Evolutionary conservation across 2,888 invertebrate genomes (phyloP).

Genomic region (Folsomia manolachei): DNA sequence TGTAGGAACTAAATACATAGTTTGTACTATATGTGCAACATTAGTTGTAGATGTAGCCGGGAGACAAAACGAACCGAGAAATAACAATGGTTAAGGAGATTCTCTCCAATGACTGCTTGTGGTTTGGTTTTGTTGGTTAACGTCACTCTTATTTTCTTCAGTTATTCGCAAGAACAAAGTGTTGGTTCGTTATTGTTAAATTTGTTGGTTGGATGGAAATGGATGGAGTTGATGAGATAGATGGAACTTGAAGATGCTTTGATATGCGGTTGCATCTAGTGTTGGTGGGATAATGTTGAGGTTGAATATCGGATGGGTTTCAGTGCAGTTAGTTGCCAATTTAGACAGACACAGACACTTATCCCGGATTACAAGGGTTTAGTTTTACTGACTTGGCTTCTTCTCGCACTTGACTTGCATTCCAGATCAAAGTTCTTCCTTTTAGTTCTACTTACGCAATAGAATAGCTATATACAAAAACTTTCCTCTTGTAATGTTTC

Average conservation of each 20-base stretch:
- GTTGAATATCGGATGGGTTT: background rate
- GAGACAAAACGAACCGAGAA: background rate
- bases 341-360: slow-evolving; percentile 6
- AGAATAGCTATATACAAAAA: no score
- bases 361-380: slow-evolving; percentile 6
- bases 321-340: slow-evolving; percentile 8
- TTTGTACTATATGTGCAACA: background rate
- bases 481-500: no score
- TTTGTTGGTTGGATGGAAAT: background rate
- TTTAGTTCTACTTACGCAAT: no score
- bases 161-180: background rate
- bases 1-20: background rate
- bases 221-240: no score
- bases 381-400: slow-evolving; percentile 1
- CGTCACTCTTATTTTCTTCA: background rate
- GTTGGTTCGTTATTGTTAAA: background rate
- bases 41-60: no score
- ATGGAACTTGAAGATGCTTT: background rate
- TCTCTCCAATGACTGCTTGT: background rate
- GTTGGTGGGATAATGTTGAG: background rate
- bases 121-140: background rate
- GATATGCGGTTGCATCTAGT: background rate
- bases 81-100: background rate
- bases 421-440: slow-evolving; percentile 1
- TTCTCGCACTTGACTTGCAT: background rate